Base-by-base conservation (phyloP, 2,888 invertebrate species). In the Tetrapedia diversipes region DNA sequence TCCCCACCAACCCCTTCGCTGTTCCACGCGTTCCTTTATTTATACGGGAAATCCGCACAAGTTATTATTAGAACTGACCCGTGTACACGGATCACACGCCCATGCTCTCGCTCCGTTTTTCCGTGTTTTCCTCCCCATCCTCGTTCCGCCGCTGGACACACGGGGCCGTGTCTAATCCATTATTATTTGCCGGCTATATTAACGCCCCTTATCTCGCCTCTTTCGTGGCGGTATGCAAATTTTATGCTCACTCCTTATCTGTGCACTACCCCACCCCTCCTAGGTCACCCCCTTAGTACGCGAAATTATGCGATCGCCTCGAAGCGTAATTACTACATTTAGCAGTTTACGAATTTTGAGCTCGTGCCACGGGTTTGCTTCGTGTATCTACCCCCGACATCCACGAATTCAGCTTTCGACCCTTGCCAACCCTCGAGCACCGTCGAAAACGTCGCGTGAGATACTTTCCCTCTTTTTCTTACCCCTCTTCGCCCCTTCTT, bases 11-110 rank as follows among this genome's bases (percentile, higher is more conserved):
- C 22, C 10, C 47, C n/a, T 16, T 27, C 2, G 1, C 49, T 7
- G 2, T 24, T 39, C 11, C 19, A 14, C 10, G 24, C 39, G 14
- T 14, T 16, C 19, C 14, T 29, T 4, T 37, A 37, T 61, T 70
- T 56, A 19, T 45, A 34, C 4, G 71, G 61, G 45, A 69, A 71
- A 56, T 49, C 47, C 11, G 53, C 27, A 45, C 32, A n/a, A 19
- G 47, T 47, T 60, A 71, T 74, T 74, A 71, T 71, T 51, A 57
- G 37, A n/a, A n/a, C 45, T 49, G 34, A 32, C 59, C 67, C 59
- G 34, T n/a, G 56, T 56, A 39, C 27, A 19, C 32, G 14, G 51
- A 43, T 51, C 68, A 45, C 34, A 14, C 61, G 7, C 32, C 61
- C 63, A 14, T 47, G 63, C 14, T 34, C 14, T n/a, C n/a, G n/a